These are phyloP conservation scores for Lepus oiostolus DNA, from an alignment of 2,797 vertebrate species.

Conservation along the genomic window DNA sequence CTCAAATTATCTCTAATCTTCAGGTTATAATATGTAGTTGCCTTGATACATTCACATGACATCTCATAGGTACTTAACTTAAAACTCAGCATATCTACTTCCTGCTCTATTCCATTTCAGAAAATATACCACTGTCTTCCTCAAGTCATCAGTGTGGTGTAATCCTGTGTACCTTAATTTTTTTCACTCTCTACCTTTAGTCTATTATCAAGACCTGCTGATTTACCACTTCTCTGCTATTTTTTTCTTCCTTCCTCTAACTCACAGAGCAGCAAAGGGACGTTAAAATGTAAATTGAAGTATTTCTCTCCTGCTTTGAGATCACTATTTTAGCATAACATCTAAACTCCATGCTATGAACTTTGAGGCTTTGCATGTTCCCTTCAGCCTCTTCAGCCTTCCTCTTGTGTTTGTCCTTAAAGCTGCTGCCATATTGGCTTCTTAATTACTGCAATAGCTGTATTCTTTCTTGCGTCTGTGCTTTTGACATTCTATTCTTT, in stretches of 20 bases:
- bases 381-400: background rate
- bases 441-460: background rate
- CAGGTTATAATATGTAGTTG: background rate
- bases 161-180: background rate
- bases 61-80: background rate
- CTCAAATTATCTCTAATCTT: conserved; percentile 3
- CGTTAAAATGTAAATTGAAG: background rate
- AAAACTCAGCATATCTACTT: background rate
- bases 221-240: background rate
- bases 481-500: conserved; percentile 4
- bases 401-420: background rate
- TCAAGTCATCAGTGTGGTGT: conserved; percentile 9
- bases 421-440: background rate
- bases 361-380: background rate
- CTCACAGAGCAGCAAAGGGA: conserved; percentile 19
- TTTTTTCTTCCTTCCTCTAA: background rate
- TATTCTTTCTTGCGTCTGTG: background rate
- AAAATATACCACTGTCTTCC: background rate
- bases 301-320: background rate
- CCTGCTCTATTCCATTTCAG: background rate
- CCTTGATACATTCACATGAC: background rate
- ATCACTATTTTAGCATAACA: conserved; percentile 3
- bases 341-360: background rate
- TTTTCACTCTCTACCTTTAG: background rate
- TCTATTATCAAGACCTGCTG: conserved; percentile 2